A percentile compares a stretch with the other conserved stretches of the same genome.
These are phyloP conservation scores for Lacerta viridis DNA, from an alignment of 2,797 vertebrate species.

Conservation along the genomic window DNA sequence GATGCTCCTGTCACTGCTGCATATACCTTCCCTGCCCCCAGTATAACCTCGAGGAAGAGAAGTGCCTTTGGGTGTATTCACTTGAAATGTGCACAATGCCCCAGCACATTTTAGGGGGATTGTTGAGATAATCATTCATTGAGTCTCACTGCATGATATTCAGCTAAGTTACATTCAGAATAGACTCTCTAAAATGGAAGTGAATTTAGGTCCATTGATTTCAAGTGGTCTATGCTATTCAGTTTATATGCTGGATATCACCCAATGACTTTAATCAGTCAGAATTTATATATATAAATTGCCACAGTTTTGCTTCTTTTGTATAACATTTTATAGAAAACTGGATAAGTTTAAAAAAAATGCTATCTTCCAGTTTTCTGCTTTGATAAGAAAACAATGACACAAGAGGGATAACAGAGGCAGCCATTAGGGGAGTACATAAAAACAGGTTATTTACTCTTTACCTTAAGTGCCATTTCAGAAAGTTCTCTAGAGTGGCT, in stretches of 20 bases:
- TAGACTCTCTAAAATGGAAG: background rate
- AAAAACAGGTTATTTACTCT: constrained; percentile 44
- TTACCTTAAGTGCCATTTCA: constrained; percentile 18
- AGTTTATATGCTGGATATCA: no score
- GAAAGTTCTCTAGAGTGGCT: constrained; percentile 20
- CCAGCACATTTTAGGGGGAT: background rate
- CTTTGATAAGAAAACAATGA: constrained; percentile 38
- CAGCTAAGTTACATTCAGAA: background rate
- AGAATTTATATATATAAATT: background rate
- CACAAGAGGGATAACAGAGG: constrained; percentile 16
- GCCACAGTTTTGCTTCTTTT: background rate
- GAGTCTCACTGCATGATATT: no score
- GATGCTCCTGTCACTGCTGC: background rate
- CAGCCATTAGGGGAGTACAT: constrained; percentile 14
- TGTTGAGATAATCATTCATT: background rate
- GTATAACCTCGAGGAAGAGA: no score
- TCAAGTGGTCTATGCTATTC: no score
- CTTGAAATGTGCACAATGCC: background rate
- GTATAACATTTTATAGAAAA: constrained; percentile 22
- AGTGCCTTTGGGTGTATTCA: background rate
- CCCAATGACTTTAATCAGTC: background rate
- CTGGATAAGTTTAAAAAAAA: constrained; percentile 2
- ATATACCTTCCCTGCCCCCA: no score
- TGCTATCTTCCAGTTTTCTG: background rate
- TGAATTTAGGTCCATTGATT: no score